These are phyloP conservation scores for Gallinago paraguaiae DNA, from an alignment of 2,113 vertebrate species.

Conservation along the genomic window DNA sequence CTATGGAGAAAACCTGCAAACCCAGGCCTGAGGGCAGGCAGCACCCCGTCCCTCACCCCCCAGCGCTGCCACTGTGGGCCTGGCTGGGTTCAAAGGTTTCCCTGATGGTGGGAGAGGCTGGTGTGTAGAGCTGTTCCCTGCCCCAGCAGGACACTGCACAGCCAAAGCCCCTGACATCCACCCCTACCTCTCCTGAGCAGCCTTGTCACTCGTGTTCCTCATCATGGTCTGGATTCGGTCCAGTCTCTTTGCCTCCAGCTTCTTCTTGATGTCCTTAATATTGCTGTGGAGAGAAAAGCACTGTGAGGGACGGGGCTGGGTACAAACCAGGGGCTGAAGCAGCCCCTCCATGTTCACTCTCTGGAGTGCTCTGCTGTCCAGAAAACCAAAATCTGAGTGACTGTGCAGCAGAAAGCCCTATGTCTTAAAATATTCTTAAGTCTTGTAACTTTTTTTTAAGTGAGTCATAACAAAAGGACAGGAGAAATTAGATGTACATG, in stretches of 20 bases:
- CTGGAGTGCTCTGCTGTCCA: fast-evolving
- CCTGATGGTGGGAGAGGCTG: not conserved
- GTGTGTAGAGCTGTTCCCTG: not conserved
- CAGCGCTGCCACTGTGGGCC: not conserved
- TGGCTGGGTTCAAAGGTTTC: too few species aligned
- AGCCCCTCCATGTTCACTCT: not conserved
- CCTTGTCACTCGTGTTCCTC: conserved; percentile 79
- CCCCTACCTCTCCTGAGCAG: conserved; percentile 83
- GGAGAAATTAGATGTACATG: not conserved
- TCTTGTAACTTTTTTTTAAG: not conserved
- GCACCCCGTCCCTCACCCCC: not conserved
- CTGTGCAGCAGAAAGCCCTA: not conserved
- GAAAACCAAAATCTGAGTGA: not conserved
- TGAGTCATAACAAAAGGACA: not conserved
- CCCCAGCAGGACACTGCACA: not conserved
- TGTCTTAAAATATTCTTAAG: not conserved
- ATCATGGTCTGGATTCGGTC: conserved; percentile 75
- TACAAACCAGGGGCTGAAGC: not conserved
- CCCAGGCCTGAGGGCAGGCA: not conserved
- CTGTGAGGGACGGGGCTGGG: not conserved
- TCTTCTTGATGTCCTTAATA: conserved; percentile 87
- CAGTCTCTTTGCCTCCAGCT: conserved; percentile 75
- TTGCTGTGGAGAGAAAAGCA: conserved; percentile 75
- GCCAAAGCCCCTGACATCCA: not conserved
- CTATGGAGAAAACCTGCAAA: not conserved